Evolutionary conservation across 1,140 invertebrate genomes (phyloP), one percentile per base, ranked within the genome.

Genomic region (Dreissena polymorpha): DNA sequence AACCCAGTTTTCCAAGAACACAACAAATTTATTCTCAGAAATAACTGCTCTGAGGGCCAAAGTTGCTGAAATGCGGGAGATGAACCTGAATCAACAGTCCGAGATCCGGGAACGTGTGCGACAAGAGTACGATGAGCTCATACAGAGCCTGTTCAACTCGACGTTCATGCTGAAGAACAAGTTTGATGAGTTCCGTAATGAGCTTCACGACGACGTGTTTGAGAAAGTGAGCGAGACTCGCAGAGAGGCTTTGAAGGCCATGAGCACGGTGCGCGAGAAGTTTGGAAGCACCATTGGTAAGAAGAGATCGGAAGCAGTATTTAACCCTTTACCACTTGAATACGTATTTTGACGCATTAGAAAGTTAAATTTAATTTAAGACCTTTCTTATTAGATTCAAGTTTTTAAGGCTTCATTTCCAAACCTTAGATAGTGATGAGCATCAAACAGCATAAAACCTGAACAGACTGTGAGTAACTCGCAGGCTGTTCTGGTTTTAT

Each of bases 11-110:
- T 39, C 39, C 39, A 8, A 39, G 8, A 39, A 8, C 39, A 8
- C 8, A 8, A 8, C 39, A 2, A 39, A 39, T 39, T 5, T 39
- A 39, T 39, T 39, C 39, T 39, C 85, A 92, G 92, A 93, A 81
- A 88, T 93, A 55, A 93, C 91, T 68, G 92, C 92, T 8, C 82
- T 93, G 27, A 72, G 92, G 73, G 91, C 91, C 10, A 92, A 93
- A 84, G 86, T 93, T 13, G 79, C 82, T 51, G 92, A 93, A 85
- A 92, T 93, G 90, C 74, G 90, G 27, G 88, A 91, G 50, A 87
- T 86, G 65, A 89, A 78, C 65, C 72, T 92, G 81, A 90, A 87
- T 25, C 89, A 91, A 70, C 91, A 93, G 83, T 78, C 80, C 65
- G 89, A 90, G 55, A 88, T 93, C 16, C 83, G 90, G 12, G 91